Evolutionary conservation across 2,888 invertebrate species (phyloP).

Genomic region (Dasysyrphus tricinctus): DNA sequence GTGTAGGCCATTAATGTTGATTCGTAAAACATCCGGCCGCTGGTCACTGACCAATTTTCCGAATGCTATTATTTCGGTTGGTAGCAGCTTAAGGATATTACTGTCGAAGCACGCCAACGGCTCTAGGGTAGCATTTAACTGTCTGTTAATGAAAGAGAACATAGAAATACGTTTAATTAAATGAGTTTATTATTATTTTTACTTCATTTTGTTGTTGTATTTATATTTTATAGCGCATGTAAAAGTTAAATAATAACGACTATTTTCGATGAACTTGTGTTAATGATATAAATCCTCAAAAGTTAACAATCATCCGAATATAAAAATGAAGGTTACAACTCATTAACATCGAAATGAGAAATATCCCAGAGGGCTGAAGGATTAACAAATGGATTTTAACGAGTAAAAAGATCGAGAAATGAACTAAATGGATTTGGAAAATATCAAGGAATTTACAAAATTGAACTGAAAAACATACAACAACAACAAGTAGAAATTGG

Average conservation of each 20-base stretch:
- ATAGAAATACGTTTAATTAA: constrained; percentile 62
- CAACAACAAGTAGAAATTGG: no score
- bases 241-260: constrained; percentile 13
- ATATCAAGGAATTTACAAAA: no score
- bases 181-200: constrained; percentile 20
- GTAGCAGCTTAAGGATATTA: constrained; percentile 82
- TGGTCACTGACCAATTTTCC: constrained; percentile 80
- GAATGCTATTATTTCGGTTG: constrained; percentile 83
- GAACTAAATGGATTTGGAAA: no score
- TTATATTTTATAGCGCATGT: neutral
- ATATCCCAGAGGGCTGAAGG: neutral
- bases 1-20: constrained; percentile 82
- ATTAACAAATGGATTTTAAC: neutral
- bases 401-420: neutral
- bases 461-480: no score
- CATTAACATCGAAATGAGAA: constrained; percentile 10
- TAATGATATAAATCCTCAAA: no score
- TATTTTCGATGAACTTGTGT: neutral
- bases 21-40: constrained; percentile 80
- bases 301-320: neutral
- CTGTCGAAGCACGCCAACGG: constrained; percentile 82
- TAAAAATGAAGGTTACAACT: constrained; percentile 1
- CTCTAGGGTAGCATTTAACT: constrained; percentile 82
- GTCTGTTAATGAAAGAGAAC: constrained; percentile 78
- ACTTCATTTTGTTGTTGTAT: neutral